A percentile compares a stretch with the other conserved stretches of the same genome.
Evolutionary conservation across 2,113 vertebrate species (phyloP).

Genomic region (Hypomesus transpacificus): DNA sequence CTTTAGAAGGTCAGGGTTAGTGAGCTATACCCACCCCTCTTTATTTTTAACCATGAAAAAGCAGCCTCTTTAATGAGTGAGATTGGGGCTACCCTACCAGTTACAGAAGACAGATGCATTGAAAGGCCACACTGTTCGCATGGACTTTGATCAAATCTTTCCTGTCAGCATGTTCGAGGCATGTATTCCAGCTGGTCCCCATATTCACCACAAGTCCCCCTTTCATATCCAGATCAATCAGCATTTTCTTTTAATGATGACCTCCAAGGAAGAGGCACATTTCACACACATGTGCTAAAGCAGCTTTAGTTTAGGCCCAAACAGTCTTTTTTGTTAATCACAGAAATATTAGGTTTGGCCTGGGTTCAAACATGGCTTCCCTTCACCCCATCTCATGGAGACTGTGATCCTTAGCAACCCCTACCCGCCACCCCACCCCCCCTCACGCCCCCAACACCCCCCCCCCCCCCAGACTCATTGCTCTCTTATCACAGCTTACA

Average conservation of each 20-base stretch:
- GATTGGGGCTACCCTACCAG: too few species aligned
- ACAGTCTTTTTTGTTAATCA: conserved; percentile 47
- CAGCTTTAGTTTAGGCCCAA: conserved; percentile 31
- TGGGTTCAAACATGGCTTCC: conserved; percentile 50
- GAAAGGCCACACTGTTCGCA: too few species aligned
- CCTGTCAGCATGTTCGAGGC: conserved; percentile 27
- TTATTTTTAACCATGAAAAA: too few species aligned
- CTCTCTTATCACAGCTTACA: conserved; percentile 34
- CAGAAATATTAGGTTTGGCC: conserved; percentile 57
- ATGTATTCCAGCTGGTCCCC: conserved; percentile 35
- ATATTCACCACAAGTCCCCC: conserved; percentile 22
- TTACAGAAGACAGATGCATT: too few species aligned
- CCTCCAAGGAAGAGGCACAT: conserved; percentile 40
- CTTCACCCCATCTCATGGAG: conserved; percentile 37
- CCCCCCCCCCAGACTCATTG: neutral
- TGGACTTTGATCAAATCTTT: neutral
- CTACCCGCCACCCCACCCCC: too few species aligned
- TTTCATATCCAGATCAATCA: conserved; percentile 59
- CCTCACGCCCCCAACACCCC: conserved; percentile 11
- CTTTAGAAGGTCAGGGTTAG: too few species aligned
- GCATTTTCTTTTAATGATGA: conserved; percentile 45
- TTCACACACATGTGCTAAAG: conserved; percentile 44
- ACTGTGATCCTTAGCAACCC: conserved; percentile 30
- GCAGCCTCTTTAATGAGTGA: too few species aligned
- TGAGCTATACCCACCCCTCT: too few species aligned